These are phyloP conservation scores for Cephus pulcher DNA, from an alignment of 2,888 invertebrate species.

Conservation along the genomic window DNA sequence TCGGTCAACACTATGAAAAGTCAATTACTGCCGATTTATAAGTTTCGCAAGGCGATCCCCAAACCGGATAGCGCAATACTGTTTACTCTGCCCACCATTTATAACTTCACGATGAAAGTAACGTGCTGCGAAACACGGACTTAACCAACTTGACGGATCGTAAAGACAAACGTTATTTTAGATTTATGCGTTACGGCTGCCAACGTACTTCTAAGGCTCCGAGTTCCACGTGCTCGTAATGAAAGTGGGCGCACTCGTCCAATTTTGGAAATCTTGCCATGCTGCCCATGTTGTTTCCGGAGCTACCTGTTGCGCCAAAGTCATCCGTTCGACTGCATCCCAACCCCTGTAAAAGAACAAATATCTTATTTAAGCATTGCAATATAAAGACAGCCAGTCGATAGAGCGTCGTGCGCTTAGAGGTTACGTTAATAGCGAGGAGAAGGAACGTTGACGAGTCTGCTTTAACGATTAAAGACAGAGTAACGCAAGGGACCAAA, in stretches of 20 bases:
- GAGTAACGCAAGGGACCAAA: constrained; percentile 21
- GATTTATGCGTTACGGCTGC: not conserved
- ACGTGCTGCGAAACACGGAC: not conserved
- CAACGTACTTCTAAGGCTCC: constrained; percentile 75
- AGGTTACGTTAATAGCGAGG: not conserved
- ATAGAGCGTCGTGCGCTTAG: not conserved
- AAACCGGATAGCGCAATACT: not conserved
- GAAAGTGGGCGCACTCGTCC: constrained; percentile 98
- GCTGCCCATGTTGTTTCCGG: constrained; percentile 60
- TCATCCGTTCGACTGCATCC: constrained; percentile 57
- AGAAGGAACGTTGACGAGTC: constrained; percentile 20
- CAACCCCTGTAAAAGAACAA: constrained; percentile 46
- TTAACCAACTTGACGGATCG: not conserved
- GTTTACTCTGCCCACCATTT: not conserved
- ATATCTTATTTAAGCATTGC: not conserved
- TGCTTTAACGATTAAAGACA: constrained; percentile 44
- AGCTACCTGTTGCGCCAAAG: constrained; percentile 55
- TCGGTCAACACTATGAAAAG: not conserved
- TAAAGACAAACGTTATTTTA: constrained; percentile 1
- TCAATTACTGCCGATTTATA: not conserved
- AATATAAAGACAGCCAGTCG: not conserved
- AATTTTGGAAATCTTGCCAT: constrained; percentile 80
- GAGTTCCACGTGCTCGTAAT: constrained; percentile 94
- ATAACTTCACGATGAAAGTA: not conserved
- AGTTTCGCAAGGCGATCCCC: not conserved